Conservation (phyloP, 2,888 invertebrate genomes). For the Rhopalosiphum nymphaeae region DNA sequence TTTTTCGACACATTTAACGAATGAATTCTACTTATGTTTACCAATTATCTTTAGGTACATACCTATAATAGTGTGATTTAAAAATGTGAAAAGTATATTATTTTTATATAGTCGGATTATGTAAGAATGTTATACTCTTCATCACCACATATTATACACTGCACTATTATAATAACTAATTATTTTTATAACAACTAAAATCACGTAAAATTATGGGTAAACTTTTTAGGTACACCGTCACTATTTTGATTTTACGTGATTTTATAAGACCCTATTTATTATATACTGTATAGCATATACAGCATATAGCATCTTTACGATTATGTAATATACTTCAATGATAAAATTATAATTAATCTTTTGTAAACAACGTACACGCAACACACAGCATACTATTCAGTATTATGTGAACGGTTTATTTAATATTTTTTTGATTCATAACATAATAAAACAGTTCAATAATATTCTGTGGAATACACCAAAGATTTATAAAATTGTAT, state of each 20-base stretch:
- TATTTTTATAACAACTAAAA: not conserved
- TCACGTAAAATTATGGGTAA: not conserved
- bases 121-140: too few relatives aligned
- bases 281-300: too few relatives aligned
- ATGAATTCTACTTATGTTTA: not conserved
- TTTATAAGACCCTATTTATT: not conserved
- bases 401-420: too few relatives aligned
- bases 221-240: not conserved
- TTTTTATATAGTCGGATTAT: not conserved
- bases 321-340: too few relatives aligned
- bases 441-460: not conserved
- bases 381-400: too few relatives aligned
- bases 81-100: not conserved
- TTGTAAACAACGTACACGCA: too few relatives aligned
- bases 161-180: not conserved
- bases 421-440: not conserved
- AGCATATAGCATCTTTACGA: too few relatives aligned
- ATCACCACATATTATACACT: not conserved
- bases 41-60: not conserved
- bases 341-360: too few relatives aligned
- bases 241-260: not conserved
- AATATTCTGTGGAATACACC: not conserved
- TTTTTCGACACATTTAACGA: not conserved
- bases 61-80: not conserved
- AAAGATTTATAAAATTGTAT: not conserved